Conservation (phyloP, 2,113 vertebrate genomes). For the Prolemur simus region DNA sequence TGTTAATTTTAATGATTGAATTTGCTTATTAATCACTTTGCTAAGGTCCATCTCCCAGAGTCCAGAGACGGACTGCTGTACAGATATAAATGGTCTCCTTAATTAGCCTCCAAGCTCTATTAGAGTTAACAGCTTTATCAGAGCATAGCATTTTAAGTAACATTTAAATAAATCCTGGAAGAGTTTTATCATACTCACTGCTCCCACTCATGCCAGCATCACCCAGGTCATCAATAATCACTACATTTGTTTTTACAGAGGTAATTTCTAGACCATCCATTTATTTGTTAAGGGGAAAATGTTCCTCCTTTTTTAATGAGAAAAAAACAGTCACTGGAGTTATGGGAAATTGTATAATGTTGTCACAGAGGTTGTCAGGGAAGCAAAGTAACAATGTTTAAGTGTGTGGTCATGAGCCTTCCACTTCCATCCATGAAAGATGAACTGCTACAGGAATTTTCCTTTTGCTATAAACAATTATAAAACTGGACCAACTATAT, state of each 20-base stretch:
- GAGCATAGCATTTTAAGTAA: background rate
- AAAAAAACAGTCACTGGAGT: slow-evolving; percentile 20
- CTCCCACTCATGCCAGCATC: background rate
- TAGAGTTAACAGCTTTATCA: background rate
- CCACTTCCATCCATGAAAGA: background rate
- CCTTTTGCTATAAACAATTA: slow-evolving; percentile 45
- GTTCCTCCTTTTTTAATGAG: slow-evolving; percentile 33
- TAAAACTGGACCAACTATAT: background rate
- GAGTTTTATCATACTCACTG: background rate
- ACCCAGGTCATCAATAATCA: background rate
- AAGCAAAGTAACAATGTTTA: slow-evolving; percentile 25
- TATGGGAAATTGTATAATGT: slow-evolving; percentile 50
- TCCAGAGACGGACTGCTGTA: background rate
- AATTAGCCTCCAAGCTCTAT: background rate
- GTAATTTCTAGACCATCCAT: background rate
- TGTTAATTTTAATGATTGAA: slow-evolving; percentile 40
- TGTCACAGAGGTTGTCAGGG: slow-evolving; percentile 37
- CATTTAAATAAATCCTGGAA: slow-evolving; percentile 29
- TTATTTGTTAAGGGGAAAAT: background rate
- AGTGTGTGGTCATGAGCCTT: background rate
- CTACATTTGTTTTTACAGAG: background rate
- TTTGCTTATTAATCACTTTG: slow-evolving; percentile 45
- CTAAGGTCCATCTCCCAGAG: background rate
- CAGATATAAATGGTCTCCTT: slow-evolving; percentile 18
- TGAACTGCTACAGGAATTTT: slow-evolving; percentile 50